These are phyloP conservation scores for Cydia amplana DNA, from an alignment of 1,140 invertebrate genomes.

Conservation along the genomic window DNA sequence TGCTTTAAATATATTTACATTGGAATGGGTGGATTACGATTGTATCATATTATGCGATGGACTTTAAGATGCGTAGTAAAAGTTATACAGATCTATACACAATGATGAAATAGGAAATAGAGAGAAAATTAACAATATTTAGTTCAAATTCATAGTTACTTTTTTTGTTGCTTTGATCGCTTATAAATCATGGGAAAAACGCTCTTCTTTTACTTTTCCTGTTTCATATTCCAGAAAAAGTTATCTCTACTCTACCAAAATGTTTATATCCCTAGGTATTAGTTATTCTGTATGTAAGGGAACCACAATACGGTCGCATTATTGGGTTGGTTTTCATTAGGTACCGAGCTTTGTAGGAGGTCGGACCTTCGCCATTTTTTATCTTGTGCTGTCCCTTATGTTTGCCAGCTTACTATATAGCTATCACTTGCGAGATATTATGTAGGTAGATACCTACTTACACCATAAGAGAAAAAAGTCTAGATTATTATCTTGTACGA, in stretches of 20 bases:
- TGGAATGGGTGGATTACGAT: neutral
- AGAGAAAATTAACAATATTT: no score
- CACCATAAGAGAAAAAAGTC: neutral
- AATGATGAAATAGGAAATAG: neutral
- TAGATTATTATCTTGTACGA: no score
- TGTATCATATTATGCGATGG: neutral
- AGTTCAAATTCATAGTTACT: no score
- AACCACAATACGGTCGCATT: constrained; percentile 3
- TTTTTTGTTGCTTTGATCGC: neutral
- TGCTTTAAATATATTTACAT: constrained; percentile 6
- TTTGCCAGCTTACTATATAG: neutral
- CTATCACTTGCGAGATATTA: neutral
- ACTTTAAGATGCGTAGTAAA: neutral
- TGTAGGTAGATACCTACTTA: no score
- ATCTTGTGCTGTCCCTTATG: neutral
- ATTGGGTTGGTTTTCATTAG: constrained; percentile 24
- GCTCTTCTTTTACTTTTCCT: neutral
- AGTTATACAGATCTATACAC: neutral
- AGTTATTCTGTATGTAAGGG: constrained; percentile 2
- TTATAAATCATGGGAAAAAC: neutral
- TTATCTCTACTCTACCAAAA: neutral
- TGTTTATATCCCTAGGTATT: constrained; percentile 6
- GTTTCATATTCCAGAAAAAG: neutral
- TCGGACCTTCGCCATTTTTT: neutral
- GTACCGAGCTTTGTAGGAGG: constrained; percentile 7